These are phyloP conservation scores for Heliconius ethilla DNA, from an alignment of 2,888 invertebrate genomes.

Conservation along the genomic window DNA sequence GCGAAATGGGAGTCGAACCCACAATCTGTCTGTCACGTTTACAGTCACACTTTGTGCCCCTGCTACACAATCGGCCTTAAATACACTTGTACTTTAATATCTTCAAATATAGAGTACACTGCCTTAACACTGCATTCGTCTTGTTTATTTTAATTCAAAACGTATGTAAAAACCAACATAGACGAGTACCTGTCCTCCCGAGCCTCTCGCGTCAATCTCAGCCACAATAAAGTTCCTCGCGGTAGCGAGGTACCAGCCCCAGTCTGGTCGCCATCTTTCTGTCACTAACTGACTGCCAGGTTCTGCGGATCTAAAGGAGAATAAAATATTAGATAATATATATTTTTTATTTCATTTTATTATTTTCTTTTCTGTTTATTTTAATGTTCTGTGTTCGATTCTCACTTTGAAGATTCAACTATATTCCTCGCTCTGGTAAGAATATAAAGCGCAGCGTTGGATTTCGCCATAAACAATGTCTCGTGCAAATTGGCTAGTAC, in stretches of 20 bases:
- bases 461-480: no score
- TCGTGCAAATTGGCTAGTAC: no score
- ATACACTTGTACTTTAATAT: not conserved
- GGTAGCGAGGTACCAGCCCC: constrained; percentile 92
- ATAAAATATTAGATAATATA: not conserved
- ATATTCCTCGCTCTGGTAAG: no score
- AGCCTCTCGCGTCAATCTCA: constrained; percentile 94
- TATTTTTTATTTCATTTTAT: no score
- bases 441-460: no score
- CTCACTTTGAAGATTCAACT: no score
- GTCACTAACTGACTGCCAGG: constrained; percentile 94
- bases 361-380: no score
- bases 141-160: not conserved
- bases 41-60: no score
- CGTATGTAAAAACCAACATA: not conserved
- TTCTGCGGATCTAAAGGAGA: constrained; percentile 59
- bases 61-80: no score
- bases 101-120: not conserved
- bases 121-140: not conserved
- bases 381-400: no score
- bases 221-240: constrained; percentile 92
- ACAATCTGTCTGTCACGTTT: no score
- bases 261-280: constrained; percentile 89
- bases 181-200: constrained; percentile 83
- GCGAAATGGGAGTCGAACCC: no score